Conservation (phyloP, 53 echinoderm and acorn worm species). For the Apostichopus leukothele region DNA sequence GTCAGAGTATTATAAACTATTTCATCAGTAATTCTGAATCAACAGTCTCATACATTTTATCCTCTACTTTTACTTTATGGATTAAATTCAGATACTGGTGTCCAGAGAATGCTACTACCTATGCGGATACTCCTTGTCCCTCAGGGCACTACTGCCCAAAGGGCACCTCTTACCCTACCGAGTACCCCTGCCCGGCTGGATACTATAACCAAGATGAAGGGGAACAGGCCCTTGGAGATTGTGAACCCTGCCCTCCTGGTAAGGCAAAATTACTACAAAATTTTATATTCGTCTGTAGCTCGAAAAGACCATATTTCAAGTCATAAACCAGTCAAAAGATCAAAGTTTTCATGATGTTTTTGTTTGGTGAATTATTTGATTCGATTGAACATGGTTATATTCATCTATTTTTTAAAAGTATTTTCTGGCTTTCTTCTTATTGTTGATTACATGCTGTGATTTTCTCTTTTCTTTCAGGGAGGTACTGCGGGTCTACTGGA, state of each 20-base stretch:
- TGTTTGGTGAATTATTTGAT: background rate
- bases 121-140: conserved; percentile 75
- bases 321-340: background rate
- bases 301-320: too few species aligned
- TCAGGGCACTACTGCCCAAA: conserved; percentile 92
- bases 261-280: background rate
- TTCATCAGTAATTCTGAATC: background rate
- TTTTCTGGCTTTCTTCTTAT: too few species aligned
- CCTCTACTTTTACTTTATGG: background rate
- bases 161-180: conserved; percentile 61
- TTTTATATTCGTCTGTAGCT: background rate
- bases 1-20: too few species aligned
- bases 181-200: conserved; percentile 95
- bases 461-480: conserved; percentile 48
- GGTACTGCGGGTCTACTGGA: conserved; percentile 82
- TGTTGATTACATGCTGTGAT: too few species aligned
- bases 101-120: conserved; percentile 73
- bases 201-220: conserved; percentile 92
- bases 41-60: background rate
- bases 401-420: too few species aligned
- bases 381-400: too few species aligned
- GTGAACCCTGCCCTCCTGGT: conserved; percentile 97
- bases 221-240: conserved; percentile 71
- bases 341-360: background rate
- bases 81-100: conserved; percentile 79